Conservation (phyloP, 2,113 vertebrate species). For the Pterophyllum scalare region DNA sequence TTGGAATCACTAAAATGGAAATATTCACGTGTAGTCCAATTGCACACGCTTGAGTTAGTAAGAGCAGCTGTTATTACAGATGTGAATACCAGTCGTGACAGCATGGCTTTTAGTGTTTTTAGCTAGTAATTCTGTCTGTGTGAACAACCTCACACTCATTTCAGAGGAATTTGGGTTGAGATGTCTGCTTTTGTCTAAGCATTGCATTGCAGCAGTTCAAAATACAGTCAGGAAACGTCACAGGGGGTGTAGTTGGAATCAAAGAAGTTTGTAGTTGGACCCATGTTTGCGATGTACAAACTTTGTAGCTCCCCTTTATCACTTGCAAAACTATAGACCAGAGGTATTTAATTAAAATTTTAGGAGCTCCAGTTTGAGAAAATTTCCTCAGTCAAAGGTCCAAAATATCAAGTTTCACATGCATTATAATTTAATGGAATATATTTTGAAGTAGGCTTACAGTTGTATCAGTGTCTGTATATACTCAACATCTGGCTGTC, state of each 20-base stretch:
- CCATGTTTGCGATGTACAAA: too few relatives aligned
- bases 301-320: too few relatives aligned
- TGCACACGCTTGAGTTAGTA: background rate
- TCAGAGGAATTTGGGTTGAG: background rate
- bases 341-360: too few relatives aligned
- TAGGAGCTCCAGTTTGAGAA: too few relatives aligned
- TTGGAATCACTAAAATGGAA: background rate
- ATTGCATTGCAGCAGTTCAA: background rate
- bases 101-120: background rate
- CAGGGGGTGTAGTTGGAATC: too few relatives aligned
- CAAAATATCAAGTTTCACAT: background rate
- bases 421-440: background rate
- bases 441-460: background rate
- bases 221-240: too few relatives aligned
- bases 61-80: constrained; percentile 8
- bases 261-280: too few relatives aligned
- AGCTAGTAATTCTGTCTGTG: background rate
- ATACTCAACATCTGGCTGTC: background rate
- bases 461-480: background rate
- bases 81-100: background rate
- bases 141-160: background rate
- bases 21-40: background rate
- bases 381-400: too few relatives aligned
- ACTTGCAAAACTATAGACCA: too few relatives aligned
- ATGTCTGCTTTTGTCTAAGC: background rate